Evolutionary conservation across 2,888 invertebrate species (phyloP).

Genomic region (Aphidius colemani): DNA sequence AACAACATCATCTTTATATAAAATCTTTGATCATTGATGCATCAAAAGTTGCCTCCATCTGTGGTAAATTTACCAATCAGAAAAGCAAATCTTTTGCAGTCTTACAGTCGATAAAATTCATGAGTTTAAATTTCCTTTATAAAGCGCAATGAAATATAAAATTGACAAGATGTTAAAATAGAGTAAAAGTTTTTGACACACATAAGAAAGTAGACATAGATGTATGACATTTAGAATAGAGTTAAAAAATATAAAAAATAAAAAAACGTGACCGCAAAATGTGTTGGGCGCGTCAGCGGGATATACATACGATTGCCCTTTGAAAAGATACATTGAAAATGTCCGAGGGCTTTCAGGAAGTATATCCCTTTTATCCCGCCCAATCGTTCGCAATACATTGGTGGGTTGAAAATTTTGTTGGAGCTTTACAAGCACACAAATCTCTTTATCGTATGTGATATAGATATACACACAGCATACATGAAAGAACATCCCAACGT

Average conservation of each 20-base stretch:
- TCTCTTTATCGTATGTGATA: slow-evolving; percentile 30
- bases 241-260: neutral
- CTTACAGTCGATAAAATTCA: slow-evolving; percentile 39
- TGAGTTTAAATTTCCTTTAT: neutral
- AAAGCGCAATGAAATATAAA: neutral
- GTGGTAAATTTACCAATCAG: slow-evolving; percentile 54
- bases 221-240: neutral
- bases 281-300: slow-evolving; percentile 27
- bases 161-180: no score
- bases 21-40: slow-evolving; percentile 25
- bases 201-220: neutral
- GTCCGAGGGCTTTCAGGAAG: slow-evolving; percentile 39
- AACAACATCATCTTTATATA: neutral
- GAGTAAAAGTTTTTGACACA: neutral
- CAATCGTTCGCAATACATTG: slow-evolving; percentile 57
- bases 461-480: slow-evolving; percentile 4
- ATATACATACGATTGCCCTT: slow-evolving; percentile 12
- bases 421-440: slow-evolving; percentile 35
- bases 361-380: slow-evolving; percentile 56
- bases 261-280: slow-evolving; percentile 27
- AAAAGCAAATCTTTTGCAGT: slow-evolving; percentile 56
- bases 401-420: slow-evolving; percentile 31
- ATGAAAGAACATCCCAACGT: slow-evolving; percentile 12
- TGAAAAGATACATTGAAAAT: slow-evolving; percentile 45
- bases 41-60: slow-evolving; percentile 26